Base-by-base conservation (phyloP, 2,797 vertebrate genomes). In the Oreochromis mossambicus region DNA sequence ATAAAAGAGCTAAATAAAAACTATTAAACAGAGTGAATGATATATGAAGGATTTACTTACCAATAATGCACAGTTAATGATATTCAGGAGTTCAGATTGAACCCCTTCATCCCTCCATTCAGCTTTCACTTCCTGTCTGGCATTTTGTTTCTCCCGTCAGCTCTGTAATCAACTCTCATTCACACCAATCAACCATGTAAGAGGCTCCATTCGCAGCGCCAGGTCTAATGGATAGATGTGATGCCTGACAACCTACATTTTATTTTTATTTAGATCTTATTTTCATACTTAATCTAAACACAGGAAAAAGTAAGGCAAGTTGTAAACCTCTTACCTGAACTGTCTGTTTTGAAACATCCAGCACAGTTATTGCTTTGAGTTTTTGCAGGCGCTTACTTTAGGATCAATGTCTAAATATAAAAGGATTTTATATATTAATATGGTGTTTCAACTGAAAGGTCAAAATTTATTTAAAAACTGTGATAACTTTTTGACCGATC, bases 141-240 rank as follows among this genome's bases (percentile, higher is more conserved):
- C 41, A 63, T 77, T 83, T 83, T 80, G 38, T 83, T 26, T 21
- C 26, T 73, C 43, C 10, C 7, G 3, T 29, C 68, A 73, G 15
- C 43, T 48, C 24, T 29, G 6, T 52, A 51, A 78, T 77, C 50
- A 43, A 5, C 78, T 61, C 77, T 19, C 41, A 52, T 43, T 76
- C 17, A 24, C 32, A 41, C 24, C 81, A 83, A 73, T 58, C 56
- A 55, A 34, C 8, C 2, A 2, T 80, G 48, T 21, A 61, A 58
- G 19, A 55, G 84, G 63, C 82, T 80, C 10, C 70, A 15, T 88
- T 88, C 82, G 81, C 82, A 82, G 5, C 76, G 80, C 21, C 56
- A 80, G 36, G 7, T 48, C 55, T 11, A 15, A 12, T 46, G 36
- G 43, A 56, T 21, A 12, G 14, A 17, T 46, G 10, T 63, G 32